phyloP scores from a whole-genome alignment of 2,113 vertebrate species.

The Thamnaconus septentrionalis region DNA sequence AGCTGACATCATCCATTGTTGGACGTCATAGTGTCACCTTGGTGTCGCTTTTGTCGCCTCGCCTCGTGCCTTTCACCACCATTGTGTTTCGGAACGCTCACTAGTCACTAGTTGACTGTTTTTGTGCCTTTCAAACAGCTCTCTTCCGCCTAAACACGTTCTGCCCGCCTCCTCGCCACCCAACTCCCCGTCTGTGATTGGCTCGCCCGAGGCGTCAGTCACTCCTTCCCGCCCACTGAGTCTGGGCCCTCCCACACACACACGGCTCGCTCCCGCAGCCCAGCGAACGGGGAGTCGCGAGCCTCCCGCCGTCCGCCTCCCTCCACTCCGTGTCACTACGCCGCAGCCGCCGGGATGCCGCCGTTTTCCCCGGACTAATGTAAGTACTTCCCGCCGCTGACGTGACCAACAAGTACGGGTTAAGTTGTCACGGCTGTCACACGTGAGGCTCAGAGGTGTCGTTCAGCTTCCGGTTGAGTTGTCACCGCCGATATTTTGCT shows the following conservation, averaged over 20 bases:
- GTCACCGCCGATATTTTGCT: too few species aligned
- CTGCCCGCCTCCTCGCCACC: not conserved
- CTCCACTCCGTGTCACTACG: too few species aligned
- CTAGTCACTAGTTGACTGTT: not conserved
- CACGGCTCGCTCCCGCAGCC: conserved; percentile 1
- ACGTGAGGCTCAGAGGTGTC: too few species aligned
- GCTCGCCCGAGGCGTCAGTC: not conserved
- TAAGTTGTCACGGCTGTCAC: not conserved
- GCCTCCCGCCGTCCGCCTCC: not conserved
- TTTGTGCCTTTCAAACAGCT: not conserved
- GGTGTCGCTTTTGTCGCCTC: not conserved
- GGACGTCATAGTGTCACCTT: too few species aligned
- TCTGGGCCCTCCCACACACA: conserved; percentile 16
- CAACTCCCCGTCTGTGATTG: conserved; percentile 25
- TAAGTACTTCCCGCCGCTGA: conserved; percentile 34
- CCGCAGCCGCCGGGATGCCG: conserved; percentile 17
- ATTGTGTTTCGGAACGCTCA: not conserved
- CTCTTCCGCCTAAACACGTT: not conserved
- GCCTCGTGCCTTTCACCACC: not conserved
- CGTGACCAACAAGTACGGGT: not conserved
- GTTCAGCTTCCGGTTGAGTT: not conserved
- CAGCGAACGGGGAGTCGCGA: not conserved
- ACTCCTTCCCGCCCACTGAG: not conserved
- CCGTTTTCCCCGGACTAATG: conserved; percentile 37
- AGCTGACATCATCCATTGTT: too few species aligned